These are phyloP conservation scores for Lochmaea capreae DNA, from an alignment of 2,888 invertebrate species.

Conservation along the genomic window DNA sequence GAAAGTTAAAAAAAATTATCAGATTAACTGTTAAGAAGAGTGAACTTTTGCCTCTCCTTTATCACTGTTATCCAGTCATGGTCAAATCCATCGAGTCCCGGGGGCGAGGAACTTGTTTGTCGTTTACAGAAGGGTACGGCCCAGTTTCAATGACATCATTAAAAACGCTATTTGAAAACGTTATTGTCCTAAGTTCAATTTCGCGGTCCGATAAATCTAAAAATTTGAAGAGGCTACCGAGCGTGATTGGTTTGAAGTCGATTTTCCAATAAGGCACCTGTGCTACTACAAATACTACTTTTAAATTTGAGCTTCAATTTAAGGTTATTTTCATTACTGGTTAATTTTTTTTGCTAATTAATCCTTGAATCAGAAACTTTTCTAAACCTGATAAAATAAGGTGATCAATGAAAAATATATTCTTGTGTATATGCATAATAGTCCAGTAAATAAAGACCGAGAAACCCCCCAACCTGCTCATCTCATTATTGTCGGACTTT, in stretches of 20 bases:
- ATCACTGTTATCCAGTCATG: conserved; percentile 8
- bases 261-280: conserved; percentile 9
- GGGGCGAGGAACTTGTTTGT: conserved; percentile 24
- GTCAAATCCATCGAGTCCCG: conserved; percentile 8
- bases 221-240: conserved; percentile 14
- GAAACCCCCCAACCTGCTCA: too few species aligned
- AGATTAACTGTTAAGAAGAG: too few species aligned
- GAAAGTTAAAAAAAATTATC: too few species aligned
- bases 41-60: neutral
- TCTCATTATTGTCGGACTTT: too few species aligned
- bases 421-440: too few species aligned
- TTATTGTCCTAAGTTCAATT: conserved; percentile 47
- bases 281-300: neutral
- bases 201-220: conserved; percentile 42
- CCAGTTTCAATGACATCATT: conserved; percentile 29
- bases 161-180: conserved; percentile 46
- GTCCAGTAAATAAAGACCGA: too few species aligned
- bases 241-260: conserved; percentile 29
- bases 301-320: neutral
- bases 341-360: neutral
- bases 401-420: too few species aligned
- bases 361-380: conserved; percentile 11
- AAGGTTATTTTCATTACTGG: neutral
- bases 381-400: neutral
- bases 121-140: conserved; percentile 22